These are phyloP conservation scores for Gonioctena quinquepunctata DNA, from an alignment of 1,140 invertebrate species.

Conservation along the genomic window DNA sequence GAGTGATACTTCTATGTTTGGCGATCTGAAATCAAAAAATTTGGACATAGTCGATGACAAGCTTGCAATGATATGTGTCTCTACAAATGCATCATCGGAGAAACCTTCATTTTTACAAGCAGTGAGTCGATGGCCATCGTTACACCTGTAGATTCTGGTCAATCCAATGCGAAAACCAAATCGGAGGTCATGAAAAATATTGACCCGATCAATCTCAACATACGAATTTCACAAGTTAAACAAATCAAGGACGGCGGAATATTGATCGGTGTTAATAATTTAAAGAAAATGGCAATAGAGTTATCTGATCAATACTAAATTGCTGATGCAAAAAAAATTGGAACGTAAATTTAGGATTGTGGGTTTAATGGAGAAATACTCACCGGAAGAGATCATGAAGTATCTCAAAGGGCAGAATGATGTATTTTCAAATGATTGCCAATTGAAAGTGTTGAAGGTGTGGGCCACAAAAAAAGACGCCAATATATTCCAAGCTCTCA, in stretches of 20 bases:
- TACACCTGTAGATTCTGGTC: neutral
- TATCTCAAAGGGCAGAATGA: too few species aligned
- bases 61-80: neutral
- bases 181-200: too few species aligned
- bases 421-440: too few species aligned
- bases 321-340: neutral
- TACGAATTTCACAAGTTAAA: neutral
- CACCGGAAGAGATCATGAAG: neutral
- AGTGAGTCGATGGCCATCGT: neutral
- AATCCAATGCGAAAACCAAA: too few species aligned
- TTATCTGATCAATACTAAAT: neutral
- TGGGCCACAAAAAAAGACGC: neutral
- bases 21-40: neutral
- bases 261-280: neutral
- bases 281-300: neutral
- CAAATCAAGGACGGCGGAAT: too few species aligned
- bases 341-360: neutral
- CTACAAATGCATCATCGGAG: neutral
- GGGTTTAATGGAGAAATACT: conserved; percentile 2
- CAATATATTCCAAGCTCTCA: neutral
- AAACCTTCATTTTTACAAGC: neutral
- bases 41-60: neutral
- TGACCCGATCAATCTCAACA: neutral
- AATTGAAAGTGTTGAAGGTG: neutral
- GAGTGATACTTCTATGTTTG: neutral